Percentiles rank a stretch among this genome's conserved stretches.
Conservation (phyloP, 2,888 invertebrate genomes). For the Ischnura elegans region DNA sequence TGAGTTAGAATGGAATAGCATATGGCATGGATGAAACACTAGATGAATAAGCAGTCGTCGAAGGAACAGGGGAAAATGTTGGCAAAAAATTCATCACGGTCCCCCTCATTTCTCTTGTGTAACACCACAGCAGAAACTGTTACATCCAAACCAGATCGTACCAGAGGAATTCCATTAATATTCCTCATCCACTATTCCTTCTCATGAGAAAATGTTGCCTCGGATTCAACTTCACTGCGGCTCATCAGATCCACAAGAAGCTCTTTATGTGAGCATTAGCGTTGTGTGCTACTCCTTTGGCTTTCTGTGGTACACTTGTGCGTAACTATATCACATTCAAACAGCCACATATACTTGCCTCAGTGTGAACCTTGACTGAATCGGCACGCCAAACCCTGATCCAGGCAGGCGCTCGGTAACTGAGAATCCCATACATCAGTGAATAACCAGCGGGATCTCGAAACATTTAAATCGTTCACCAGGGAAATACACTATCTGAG, state of each 20-base stretch:
- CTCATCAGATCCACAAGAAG: constrained; percentile 33
- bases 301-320: constrained; percentile 54
- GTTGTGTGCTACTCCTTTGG: constrained; percentile 57
- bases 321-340: constrained; percentile 65
- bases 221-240: background rate
- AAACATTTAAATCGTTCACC: background rate
- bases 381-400: background rate
- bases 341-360: constrained; percentile 45
- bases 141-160: background rate
- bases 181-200: constrained; percentile 18
- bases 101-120: constrained; percentile 14
- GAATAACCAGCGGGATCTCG: background rate
- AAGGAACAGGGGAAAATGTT: constrained; percentile 38
- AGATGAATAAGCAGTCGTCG: constrained; percentile 40
- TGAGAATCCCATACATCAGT: background rate
- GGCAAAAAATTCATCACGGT: constrained; percentile 1
- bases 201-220: background rate
- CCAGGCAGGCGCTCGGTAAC: background rate
- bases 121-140: background rate
- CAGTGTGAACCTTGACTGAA: background rate
- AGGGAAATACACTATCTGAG: background rate
- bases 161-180: background rate
- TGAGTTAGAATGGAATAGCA: constrained; percentile 51
- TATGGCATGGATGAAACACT: constrained; percentile 48
- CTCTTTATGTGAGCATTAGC: constrained; percentile 52